Evolutionary conservation across 2,113 vertebrate species (phyloP).

Genomic region (Variabilichromis moorii): DNA sequence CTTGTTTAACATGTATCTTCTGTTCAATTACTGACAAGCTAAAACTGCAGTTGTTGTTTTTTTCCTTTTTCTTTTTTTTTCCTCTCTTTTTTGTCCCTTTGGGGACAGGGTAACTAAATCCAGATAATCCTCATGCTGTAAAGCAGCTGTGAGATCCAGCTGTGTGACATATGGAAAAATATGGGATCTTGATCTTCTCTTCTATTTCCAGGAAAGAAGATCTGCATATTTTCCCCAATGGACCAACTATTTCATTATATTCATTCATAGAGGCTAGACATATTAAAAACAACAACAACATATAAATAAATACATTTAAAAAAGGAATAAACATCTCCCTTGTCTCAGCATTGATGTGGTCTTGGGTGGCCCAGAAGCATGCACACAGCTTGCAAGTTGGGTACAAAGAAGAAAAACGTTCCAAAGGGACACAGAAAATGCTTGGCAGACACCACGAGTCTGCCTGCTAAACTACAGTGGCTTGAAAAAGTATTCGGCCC

Average conservation of each 20-base stretch:
- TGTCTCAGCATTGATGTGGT: not conserved
- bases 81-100: not conserved
- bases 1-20: not conserved
- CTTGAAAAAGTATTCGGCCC: not conserved
- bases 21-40: not conserved
- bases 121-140: not conserved
- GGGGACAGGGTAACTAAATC: not conserved
- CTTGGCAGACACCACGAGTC: not conserved
- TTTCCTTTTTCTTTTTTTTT: accelerated
- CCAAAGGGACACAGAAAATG: not conserved
- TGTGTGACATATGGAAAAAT: not conserved
- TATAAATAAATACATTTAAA: not conserved
- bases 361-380: not conserved
- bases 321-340: not conserved
- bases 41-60: not conserved
- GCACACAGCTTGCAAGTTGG: not conserved
- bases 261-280: not conserved
- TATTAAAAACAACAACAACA: accelerated
- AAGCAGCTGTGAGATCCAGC: not conserved
- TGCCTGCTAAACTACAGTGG: not conserved
- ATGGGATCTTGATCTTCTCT: not conserved
- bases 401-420: not conserved
- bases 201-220: not conserved
- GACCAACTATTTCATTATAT: not conserved
- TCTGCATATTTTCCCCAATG: not conserved